A percentile compares a stretch with the other conserved stretches of the same genome.
These are phyloP conservation scores for Clunio marinus DNA, from an alignment of 2,888 invertebrate species.

Conservation along the genomic window DNA sequence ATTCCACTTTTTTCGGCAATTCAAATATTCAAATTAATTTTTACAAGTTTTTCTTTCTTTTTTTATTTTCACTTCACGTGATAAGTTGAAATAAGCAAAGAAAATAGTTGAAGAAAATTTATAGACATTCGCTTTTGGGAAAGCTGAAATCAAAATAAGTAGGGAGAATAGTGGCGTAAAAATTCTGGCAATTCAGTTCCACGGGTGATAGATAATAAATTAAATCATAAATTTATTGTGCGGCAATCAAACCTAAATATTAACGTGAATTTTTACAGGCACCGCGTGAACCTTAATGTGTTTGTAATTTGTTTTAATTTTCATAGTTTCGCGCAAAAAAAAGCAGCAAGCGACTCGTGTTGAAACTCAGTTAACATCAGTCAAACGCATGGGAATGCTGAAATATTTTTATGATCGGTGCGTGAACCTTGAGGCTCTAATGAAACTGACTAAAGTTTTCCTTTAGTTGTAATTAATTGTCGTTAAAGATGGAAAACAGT, in stretches of 20 bases:
- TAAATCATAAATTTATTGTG: slow-evolving; percentile 39
- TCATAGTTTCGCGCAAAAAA: not conserved
- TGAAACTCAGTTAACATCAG: not conserved
- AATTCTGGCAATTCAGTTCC: not conserved
- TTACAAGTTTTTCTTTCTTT: slow-evolving; percentile 29
- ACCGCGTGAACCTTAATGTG: slow-evolving; percentile 31
- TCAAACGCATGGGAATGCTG: not conserved
- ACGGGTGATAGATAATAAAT: slow-evolving; percentile 39
- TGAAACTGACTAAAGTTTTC: too few relatives aligned
- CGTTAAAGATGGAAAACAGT: not conserved
- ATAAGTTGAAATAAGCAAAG: slow-evolving; percentile 32
- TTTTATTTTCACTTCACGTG: slow-evolving; percentile 30
- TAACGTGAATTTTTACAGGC: not conserved
- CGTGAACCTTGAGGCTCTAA: too few relatives aligned
- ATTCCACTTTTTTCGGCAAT: slow-evolving; percentile 33
- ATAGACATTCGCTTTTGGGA: slow-evolving; percentile 23
- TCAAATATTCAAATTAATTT: slow-evolving; percentile 40
- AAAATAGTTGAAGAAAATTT: slow-evolving; percentile 19
- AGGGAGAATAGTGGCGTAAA: too few relatives aligned
- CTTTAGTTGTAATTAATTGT: not conserved
- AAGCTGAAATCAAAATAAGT: not conserved
- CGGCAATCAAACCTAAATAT: slow-evolving; percentile 9
- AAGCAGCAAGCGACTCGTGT: not conserved
- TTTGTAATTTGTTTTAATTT: slow-evolving; percentile 32
- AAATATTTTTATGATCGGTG: not conserved